Conservation (phyloP, 2,113 vertebrate genomes). For the Eulacestoma nigropectus region DNA sequence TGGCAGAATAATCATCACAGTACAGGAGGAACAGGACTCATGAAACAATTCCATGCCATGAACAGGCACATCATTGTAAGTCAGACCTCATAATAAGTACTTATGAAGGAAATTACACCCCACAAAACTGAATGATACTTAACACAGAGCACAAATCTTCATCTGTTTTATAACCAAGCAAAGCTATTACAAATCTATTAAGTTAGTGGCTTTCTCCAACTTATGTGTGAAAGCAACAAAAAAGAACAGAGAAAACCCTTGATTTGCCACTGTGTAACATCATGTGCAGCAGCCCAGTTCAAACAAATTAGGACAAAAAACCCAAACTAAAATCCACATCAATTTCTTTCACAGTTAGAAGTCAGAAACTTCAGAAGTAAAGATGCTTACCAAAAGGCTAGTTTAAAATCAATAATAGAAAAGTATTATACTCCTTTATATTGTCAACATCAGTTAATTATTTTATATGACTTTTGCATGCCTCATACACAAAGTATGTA, state of each 20-base stretch:
- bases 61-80: neutral
- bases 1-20: neutral
- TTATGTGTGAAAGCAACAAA: neutral
- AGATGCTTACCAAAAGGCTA: neutral
- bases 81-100: neutral
- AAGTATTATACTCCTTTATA: neutral
- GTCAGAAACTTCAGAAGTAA: neutral
- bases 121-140: neutral
- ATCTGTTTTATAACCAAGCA: neutral
- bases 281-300: neutral
- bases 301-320: neutral
- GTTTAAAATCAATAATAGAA: neutral
- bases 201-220: neutral
- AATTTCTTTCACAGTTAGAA: neutral
- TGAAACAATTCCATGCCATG: neutral
- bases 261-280: neutral
- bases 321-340: neutral
- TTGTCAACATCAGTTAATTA: neutral
- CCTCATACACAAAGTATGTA: neutral
- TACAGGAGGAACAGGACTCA: neutral
- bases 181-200: neutral
- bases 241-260: neutral
- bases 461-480: neutral
- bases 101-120: neutral
- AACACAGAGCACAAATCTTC: neutral